Conservation (phyloP, 2,888 invertebrate species). For the Cremastobaeus sp. region DNA sequence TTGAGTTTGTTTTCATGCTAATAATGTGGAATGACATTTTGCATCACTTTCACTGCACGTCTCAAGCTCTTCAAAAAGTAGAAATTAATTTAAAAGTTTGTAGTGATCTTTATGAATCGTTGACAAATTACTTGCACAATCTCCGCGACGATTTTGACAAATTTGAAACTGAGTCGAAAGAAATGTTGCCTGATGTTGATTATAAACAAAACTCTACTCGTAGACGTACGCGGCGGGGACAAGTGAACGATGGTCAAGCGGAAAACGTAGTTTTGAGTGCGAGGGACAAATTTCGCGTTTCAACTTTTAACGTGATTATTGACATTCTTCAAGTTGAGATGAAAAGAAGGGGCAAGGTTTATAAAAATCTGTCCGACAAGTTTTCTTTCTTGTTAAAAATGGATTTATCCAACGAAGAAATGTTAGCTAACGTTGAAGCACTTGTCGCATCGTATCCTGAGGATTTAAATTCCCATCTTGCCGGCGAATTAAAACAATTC, state of each 20-base stretch:
- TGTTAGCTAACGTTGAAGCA: constrained; percentile 1
- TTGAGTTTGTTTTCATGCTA: constrained; percentile 43
- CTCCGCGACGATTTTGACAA: constrained; percentile 28
- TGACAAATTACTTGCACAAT: constrained; percentile 26
- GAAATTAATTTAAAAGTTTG: constrained; percentile 30
- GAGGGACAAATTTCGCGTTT: constrained; percentile 38
- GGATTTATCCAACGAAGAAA: constrained; percentile 15
- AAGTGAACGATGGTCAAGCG: constrained; percentile 26
- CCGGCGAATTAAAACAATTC: constrained; percentile 17
- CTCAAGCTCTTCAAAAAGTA: constrained; percentile 24
- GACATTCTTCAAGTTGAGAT: constrained; percentile 25
- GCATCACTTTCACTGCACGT: constrained; percentile 27
- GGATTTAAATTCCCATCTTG: constrained; percentile 14
- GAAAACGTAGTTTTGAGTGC: constrained; percentile 11
- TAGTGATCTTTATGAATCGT: constrained; percentile 28
- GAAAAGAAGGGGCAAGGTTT: constrained; percentile 26
- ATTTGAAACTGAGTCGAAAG: constrained; percentile 34
- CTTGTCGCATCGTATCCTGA: constrained; percentile 26
- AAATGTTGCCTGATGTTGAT: constrained; percentile 31
- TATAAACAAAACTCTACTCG: constrained; percentile 25
- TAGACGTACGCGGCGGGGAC: constrained; percentile 22
- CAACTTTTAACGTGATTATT: constrained; percentile 35
- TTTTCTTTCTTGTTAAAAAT: constrained; percentile 51
- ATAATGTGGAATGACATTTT: constrained; percentile 42
- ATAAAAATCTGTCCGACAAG: constrained; percentile 21